Conservation (phyloP, 2,888 invertebrate genomes). For the Lepas anatifera region DNA sequence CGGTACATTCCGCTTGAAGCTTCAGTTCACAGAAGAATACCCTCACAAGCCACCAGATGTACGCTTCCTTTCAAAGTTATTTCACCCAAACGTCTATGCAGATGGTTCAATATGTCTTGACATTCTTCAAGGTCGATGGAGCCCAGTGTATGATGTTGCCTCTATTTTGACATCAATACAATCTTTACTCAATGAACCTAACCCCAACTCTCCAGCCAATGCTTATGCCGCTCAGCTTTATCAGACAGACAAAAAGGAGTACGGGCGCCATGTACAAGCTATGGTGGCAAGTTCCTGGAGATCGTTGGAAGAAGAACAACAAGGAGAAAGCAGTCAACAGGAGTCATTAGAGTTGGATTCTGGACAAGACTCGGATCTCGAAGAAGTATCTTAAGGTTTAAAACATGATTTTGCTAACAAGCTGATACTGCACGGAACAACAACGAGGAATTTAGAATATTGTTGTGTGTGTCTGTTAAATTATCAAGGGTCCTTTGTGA, state of each 20-base stretch:
- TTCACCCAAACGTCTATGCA: slow-evolving; percentile 25
- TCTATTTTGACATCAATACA: slow-evolving; percentile 23
- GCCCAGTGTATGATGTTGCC: slow-evolving; percentile 20
- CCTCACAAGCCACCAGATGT: slow-evolving; percentile 22
- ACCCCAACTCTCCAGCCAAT: slow-evolving; percentile 25
- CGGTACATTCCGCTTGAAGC: slow-evolving; percentile 20
- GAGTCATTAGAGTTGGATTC: not conserved
- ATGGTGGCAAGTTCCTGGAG: slow-evolving; percentile 11
- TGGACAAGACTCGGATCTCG: not conserved
- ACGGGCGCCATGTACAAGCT: slow-evolving; percentile 18
- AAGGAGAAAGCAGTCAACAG: not conserved
- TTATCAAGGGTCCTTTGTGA: no score
- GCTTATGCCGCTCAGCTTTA: slow-evolving; percentile 21
- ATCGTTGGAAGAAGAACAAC: not conserved
- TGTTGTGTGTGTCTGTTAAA: no score
- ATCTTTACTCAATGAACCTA: slow-evolving; percentile 24
- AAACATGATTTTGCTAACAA: no score
- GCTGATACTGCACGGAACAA: no score
- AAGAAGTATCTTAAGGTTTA: not conserved
- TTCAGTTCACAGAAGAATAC: slow-evolving; percentile 21
- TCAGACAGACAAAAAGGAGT: slow-evolving; percentile 14
- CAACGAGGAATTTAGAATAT: no score
- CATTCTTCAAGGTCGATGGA: slow-evolving; percentile 24
- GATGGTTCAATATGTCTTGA: slow-evolving; percentile 24
- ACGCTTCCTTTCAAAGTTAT: slow-evolving; percentile 22